phyloP scores from a whole-genome alignment of 2,888 invertebrate genomes.

The Hypena proboscidalis region DNA sequence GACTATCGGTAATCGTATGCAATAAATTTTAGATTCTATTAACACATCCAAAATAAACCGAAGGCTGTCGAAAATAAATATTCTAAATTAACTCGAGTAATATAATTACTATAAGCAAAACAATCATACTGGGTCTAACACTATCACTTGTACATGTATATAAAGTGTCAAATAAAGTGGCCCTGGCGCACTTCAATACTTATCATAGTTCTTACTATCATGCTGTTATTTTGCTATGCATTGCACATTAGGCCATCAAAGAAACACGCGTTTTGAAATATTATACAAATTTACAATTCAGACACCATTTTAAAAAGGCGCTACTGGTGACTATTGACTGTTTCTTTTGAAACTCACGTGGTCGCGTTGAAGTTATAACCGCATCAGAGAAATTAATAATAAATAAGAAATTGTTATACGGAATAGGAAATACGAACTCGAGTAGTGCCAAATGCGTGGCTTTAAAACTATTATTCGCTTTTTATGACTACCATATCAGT shows the following conservation, averaged over 20 bases:
- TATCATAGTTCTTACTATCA: not conserved
- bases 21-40: slow-evolving; percentile 15
- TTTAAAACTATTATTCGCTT: slow-evolving; percentile 42
- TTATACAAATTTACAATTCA: slow-evolving; percentile 3
- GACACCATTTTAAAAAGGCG: slow-evolving; percentile 7
- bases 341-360: slow-evolving; percentile 9
- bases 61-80: slow-evolving; percentile 36
- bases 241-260: slow-evolving; percentile 42
- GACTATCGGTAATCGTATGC: slow-evolving; percentile 17
- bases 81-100: slow-evolving; percentile 31
- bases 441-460: slow-evolving; percentile 47
- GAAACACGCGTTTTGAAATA: slow-evolving; percentile 36
- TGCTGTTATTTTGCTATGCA: slow-evolving; percentile 8
- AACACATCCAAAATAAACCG: slow-evolving; percentile 19
- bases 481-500: slow-evolving; percentile 31
- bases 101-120: slow-evolving; percentile 29
- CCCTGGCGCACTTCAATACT: slow-evolving; percentile 20
- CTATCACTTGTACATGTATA: slow-evolving; percentile 24
- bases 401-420: slow-evolving; percentile 19
- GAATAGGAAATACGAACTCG: slow-evolving; percentile 26
- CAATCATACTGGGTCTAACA: slow-evolving; percentile 17
- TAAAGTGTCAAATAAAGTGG: slow-evolving; percentile 5
- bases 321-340: slow-evolving; percentile 2
- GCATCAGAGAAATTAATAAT: slow-evolving; percentile 10
- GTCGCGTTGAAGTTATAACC: slow-evolving; percentile 1